These are phyloP conservation scores for Mobula hypostoma DNA, from an alignment of 2,113 vertebrate species.

Conservation along the genomic window DNA sequence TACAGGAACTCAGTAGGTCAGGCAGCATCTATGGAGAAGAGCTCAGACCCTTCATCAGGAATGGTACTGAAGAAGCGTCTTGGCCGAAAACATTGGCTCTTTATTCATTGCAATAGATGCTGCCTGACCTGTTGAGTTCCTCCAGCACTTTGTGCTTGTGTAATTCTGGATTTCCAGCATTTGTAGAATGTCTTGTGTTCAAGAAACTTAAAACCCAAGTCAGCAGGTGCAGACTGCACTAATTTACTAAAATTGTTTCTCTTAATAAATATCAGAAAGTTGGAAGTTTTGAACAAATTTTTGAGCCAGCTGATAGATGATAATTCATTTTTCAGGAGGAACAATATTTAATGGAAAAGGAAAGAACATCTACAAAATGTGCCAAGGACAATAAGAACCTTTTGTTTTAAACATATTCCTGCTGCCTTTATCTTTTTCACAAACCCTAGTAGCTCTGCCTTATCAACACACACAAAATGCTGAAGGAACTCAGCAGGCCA, in stretches of 20 bases:
- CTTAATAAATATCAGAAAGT: background rate
- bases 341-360: background rate
- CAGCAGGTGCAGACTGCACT: background rate
- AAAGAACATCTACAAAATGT: background rate
- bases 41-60: no score
- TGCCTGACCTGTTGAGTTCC: no score
- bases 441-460: background rate
- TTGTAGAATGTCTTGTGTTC: no score
- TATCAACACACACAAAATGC: background rate
- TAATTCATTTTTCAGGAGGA: background rate
- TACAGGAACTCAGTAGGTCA: no score
- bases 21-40: no score
- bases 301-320: background rate
- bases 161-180: no score
- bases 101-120: no score
- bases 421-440: background rate
- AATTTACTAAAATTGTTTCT: background rate
- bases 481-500: no score
- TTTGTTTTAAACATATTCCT: background rate
- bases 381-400: background rate
- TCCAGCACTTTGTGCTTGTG: no score
- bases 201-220: background rate
- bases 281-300: background rate
- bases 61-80: no score
- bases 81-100: no score